Evolutionary conservation across 2,113 vertebrate species (phyloP), one percentile per base, ranked within the genome.

Genomic region (Dasyurus viverrinus): DNA sequence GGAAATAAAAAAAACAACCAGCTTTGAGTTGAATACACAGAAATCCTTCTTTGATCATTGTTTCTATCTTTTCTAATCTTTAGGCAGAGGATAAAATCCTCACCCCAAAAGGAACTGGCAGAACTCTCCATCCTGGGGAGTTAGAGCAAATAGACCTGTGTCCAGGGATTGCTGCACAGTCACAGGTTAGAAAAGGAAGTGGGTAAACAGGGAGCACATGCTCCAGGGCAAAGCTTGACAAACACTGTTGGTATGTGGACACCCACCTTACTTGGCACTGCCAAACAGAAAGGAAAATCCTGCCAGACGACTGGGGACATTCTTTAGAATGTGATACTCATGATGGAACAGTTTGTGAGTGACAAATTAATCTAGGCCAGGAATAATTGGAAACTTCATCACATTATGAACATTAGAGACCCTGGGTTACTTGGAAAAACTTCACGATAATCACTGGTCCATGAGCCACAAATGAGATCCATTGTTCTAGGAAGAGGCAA

Each of bases 351-450:
- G 11, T 52, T 90, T 52, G 57, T 27, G 60, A 93, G 53, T 94
- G 93, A 96, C 95, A 94, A 42, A 93, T 95, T 95, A 92, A 96
- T 94, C 36, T 22, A 95, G 3, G 92, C 46, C 30, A 50, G 55
- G 25, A 36, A 95, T 76, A 95, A 90, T 93, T 54, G 90, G 12
- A 52, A 8, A 90, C 47, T 53, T 46, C 54, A 68, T 94, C 91
- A 89, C 30, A 0, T 55, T 94, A 55, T 96, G 53, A 91, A 19
- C 54, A 93, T 90, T 60, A 52, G 16, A 91, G 55, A 92, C 25
- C 50, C 47, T 89, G 96, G 46, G 55, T 90, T 47, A 42, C 60
- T 52, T 90, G 92, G 50, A 96, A n/a, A 55, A 55, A 55, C 42
- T 96, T 92, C 90, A 42, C 42, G n/a, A 84, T 84, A 42, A 22